Base-by-base conservation (phyloP, 1,140 invertebrate genomes). In the Anastatus disparis region DNA sequence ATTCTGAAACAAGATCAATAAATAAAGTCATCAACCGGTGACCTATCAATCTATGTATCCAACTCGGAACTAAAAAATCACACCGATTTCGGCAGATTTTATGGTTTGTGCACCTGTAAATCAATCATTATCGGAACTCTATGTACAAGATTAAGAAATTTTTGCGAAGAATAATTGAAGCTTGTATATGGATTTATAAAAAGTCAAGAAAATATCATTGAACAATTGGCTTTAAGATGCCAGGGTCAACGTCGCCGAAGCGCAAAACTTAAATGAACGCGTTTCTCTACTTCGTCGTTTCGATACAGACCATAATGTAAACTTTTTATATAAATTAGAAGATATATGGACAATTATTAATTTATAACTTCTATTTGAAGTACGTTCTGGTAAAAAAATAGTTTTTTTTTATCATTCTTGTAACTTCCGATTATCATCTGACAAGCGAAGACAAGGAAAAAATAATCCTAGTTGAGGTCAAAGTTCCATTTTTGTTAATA, bases 211-310 rank as follows among this genome's bases (percentile, higher is more conserved):
- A n/a, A n/a, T n/a, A n/a, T n/a, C 26, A 20, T 62, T 50, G 55
- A 48, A 58, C 35, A 68, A 50, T n/a, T 46, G 13, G n/a, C 26
- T 59, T 68, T 50, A 59, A 22, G 65, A 59, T 59, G 55, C 42
- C 53, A 68, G 42, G 55, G 55, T 48, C 55, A 17, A 50, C 65
- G 15, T 40, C 15, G 31, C 15, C n/a, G 31, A 26, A 48, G 53
- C 42, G 20, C n/a, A 48, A 46, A 48, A 58, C 17, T 58, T 3
- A 58, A 26, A 8, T 10, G 4, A 24, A 42, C 24, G 20, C 17
- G 20, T 65, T 65, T 65, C 50, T 65, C 35, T 56, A 26, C 35
- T 62, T 29, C 44, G 17, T 24, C 35, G 7, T 20, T n/a, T 50
- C 27, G 9, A 44, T 20, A 44, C 42, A 42, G 3, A 40, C 27